Conservation (phyloP, 2,797 vertebrate species). For the Acipenser ruthenus region DNA sequence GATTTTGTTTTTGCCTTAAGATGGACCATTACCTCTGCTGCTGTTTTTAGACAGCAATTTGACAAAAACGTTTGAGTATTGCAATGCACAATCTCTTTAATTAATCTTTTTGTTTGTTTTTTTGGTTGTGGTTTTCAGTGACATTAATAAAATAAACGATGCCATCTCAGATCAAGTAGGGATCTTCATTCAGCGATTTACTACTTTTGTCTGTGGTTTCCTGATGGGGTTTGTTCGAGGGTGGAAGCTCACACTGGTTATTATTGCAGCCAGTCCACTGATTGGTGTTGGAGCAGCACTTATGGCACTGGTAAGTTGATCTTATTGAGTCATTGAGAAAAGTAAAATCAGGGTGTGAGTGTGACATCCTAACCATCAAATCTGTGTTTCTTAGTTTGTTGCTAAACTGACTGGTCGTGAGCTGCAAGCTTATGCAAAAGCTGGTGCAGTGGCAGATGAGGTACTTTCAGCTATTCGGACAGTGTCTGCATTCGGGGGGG, state of each 20-base stretch:
- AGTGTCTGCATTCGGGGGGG: slow-evolving; percentile 90
- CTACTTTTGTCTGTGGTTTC: slow-evolving; percentile 81
- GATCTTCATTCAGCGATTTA: slow-evolving; percentile 88
- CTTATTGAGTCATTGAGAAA: not conserved
- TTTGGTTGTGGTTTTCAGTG: slow-evolving; percentile 52
- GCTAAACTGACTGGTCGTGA: slow-evolving; percentile 83
- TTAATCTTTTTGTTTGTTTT: not conserved
- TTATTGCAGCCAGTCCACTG: slow-evolving; percentile 83
- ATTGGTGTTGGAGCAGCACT: slow-evolving; percentile 80
- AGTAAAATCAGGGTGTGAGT: slow-evolving; percentile 1
- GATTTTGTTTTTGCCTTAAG: no score
- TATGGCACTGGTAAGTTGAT: slow-evolving; percentile 79
- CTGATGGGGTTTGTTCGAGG: slow-evolving; percentile 84
- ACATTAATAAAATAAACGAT: slow-evolving; percentile 95
- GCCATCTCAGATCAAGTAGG: slow-evolving; percentile 88
- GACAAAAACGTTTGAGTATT: no score
- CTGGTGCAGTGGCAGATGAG: slow-evolving; percentile 89
- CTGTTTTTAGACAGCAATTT: no score
- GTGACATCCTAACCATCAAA: slow-evolving; percentile 10
- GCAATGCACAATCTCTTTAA: not conserved
- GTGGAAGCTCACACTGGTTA: slow-evolving; percentile 93
- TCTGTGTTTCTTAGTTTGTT: slow-evolving; percentile 66
- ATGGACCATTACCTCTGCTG: no score
- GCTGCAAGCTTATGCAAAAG: slow-evolving; percentile 88
- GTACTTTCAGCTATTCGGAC: slow-evolving; percentile 89